Conservation (phyloP, 2,113 vertebrate species). For the Rhinolophus ferrumequinum region DNA sequence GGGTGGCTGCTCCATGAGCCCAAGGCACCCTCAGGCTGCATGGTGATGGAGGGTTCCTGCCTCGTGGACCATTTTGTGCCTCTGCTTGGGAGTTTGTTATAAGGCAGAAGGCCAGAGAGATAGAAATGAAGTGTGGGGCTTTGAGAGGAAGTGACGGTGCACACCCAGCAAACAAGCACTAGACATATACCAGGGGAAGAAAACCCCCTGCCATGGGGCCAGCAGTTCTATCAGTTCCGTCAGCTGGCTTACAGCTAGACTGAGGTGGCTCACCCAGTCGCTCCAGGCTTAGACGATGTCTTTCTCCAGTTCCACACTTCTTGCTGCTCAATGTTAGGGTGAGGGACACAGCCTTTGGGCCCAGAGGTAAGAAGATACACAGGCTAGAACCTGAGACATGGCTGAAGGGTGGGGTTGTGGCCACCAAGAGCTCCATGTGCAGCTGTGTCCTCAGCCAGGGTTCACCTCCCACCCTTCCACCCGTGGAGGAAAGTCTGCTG, state of each 20-base stretch:
- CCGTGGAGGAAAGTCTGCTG: neutral
- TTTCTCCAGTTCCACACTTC: neutral
- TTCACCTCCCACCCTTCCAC: neutral
- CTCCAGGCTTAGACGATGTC: neutral
- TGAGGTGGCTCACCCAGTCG: rapidly evolving
- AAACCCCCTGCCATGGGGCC: neutral
- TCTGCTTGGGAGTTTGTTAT: neutral
- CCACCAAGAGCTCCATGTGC: neutral
- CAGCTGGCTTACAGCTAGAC: neutral
- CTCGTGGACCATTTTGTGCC: neutral
- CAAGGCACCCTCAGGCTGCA: neutral
- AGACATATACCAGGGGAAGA: neutral
- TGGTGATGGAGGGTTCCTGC: too few relatives aligned
- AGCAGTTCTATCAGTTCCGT: neutral
- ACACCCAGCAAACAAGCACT: neutral
- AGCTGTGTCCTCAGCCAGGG: neutral
- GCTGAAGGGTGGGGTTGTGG: neutral
- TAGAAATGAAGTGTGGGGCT: neutral
- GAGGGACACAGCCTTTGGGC: neutral
- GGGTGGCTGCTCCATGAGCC: neutral
- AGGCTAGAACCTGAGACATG: neutral
- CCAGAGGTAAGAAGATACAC: neutral
- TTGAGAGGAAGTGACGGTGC: neutral
- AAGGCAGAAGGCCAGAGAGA: neutral
- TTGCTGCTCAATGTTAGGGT: neutral